Evolutionary conservation across 1,140 invertebrate species (phyloP).

Genomic region (Camponotus pennsylvanicus): DNA sequence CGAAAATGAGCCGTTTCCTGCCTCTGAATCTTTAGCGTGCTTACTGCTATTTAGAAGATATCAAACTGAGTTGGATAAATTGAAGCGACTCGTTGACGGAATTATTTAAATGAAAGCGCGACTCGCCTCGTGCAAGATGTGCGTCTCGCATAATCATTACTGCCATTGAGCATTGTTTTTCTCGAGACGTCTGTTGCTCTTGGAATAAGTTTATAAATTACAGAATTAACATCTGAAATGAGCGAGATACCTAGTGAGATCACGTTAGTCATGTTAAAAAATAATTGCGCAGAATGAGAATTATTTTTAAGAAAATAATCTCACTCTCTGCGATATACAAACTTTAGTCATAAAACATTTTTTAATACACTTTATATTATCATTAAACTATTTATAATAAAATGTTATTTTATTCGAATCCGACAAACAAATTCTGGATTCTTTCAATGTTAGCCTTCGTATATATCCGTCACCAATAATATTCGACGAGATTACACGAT

Average conservation of each 20-base stretch:
- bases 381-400: neutral
- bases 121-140: slow-evolving; percentile 29
- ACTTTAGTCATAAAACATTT: neutral
- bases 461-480: neutral
- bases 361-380: neutral
- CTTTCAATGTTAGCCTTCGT: neutral
- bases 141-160: slow-evolving; percentile 43
- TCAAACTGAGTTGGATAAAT: slow-evolving; percentile 45
- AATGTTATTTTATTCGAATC: slow-evolving; percentile 8
- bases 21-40: slow-evolving; percentile 20
- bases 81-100: slow-evolving; percentile 50
- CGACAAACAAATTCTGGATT: slow-evolving; percentile 8
- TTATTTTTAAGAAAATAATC: neutral
- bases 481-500: neutral
- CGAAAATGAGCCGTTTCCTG: slow-evolving; percentile 43
- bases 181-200: neutral
- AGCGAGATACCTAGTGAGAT: neutral
- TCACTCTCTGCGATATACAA: neutral
- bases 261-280: neutral
- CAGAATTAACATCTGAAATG: neutral
- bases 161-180: slow-evolving; percentile 10
- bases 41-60: slow-evolving; percentile 24
- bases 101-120: slow-evolving; percentile 60
- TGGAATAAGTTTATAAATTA: neutral
- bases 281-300: neutral